Evolutionary conservation across 64 coral and sea anemone species (phyloP).

Genomic region (Orbicella faveolata): DNA sequence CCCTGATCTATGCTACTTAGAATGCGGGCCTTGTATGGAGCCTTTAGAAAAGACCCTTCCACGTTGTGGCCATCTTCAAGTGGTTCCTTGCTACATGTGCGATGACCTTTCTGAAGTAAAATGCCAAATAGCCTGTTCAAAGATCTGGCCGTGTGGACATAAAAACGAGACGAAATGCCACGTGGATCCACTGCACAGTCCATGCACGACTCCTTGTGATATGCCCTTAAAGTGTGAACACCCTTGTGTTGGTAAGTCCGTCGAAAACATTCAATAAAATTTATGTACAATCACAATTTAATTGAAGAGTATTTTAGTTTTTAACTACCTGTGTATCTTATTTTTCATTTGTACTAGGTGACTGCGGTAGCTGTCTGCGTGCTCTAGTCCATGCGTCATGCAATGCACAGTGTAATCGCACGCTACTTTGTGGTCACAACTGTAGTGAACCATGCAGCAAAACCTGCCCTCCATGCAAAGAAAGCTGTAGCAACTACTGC

Average conservation of each 20-base stretch:
- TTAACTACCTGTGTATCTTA: too few species aligned
- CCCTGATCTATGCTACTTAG: conserved; percentile 26
- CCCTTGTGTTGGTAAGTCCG: conserved; percentile 30
- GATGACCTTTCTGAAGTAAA: neutral
- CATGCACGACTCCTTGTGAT: conserved; percentile 32
- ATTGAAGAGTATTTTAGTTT: too few species aligned
- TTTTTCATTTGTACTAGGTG: too few species aligned
- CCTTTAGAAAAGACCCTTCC: conserved; percentile 16
- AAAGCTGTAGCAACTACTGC: neutral
- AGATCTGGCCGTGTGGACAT: conserved; percentile 52
- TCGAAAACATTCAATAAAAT: too few species aligned
- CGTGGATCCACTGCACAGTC: conserved; percentile 20
- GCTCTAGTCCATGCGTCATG: conserved; percentile 24
- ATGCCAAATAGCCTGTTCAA: conserved; percentile 32
- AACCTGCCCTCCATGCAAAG: too few species aligned
- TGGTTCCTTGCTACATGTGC: conserved; percentile 24
- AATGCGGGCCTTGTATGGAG: conserved; percentile 47
- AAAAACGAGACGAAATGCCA: conserved; percentile 20
- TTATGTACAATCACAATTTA: neutral
- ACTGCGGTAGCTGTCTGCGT: too few species aligned
- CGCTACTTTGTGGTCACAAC: too few species aligned
- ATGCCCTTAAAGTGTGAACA: conserved; percentile 42
- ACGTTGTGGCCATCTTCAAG: conserved; percentile 33
- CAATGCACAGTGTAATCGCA: conserved; percentile 10
- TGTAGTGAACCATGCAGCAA: too few species aligned